phyloP scores from a whole-genome alignment of 2,888 invertebrate genomes.

The Zeuzera pyrina region DNA sequence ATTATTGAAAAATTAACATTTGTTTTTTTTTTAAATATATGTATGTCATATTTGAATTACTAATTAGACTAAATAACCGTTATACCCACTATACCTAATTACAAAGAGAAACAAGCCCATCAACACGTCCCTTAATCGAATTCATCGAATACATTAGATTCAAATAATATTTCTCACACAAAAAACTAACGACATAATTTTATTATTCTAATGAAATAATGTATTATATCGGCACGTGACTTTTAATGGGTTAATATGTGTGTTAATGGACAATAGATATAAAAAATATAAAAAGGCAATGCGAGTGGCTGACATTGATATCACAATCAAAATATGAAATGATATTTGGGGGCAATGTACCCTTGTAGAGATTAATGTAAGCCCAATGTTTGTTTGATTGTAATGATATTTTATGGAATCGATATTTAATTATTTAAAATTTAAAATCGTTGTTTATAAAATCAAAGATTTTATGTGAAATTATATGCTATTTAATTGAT shows the following conservation, averaged over 20 bases:
- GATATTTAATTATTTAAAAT: conserved; percentile 23
- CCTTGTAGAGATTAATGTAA: conserved; percentile 36
- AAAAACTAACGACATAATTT: conserved; percentile 40
- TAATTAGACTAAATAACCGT: too few relatives aligned
- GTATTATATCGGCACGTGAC: conserved; percentile 59
- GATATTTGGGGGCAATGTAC: conserved; percentile 43
- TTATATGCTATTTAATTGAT: background rate
- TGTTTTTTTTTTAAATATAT: too few relatives aligned
- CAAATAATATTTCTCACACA: conserved; percentile 37
- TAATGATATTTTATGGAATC: conserved; percentile 48
- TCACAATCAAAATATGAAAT: conserved; percentile 72
- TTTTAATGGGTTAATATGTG: conserved; percentile 68
- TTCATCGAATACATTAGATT: too few relatives aligned
- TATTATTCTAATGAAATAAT: conserved; percentile 57
- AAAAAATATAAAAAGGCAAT: conserved; percentile 35
- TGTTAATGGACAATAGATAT: conserved; percentile 60
- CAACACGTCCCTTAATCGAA: too few relatives aligned
- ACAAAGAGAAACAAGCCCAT: too few relatives aligned
- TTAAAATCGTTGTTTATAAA: background rate
- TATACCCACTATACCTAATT: too few relatives aligned
- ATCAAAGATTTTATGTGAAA: background rate
- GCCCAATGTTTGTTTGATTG: conserved; percentile 37
- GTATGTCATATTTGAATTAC: too few relatives aligned
- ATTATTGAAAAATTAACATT: too few relatives aligned
- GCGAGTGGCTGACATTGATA: conserved; percentile 59